Base-by-base conservation (phyloP, 2,888 invertebrate species). In the Opisthograptis luteolata region DNA sequence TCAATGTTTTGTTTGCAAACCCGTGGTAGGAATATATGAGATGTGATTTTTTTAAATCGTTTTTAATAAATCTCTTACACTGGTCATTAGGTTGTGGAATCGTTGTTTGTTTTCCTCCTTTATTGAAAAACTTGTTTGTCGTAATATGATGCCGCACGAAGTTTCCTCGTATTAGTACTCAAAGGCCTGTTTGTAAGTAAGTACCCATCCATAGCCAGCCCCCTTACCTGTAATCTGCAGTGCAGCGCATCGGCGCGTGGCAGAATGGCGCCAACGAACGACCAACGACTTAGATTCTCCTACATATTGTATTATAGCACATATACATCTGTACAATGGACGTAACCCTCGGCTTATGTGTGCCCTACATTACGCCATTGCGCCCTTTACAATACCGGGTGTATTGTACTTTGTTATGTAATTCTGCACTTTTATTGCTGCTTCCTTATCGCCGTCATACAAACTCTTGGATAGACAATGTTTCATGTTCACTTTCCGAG, bases 281-380 rank as follows among this genome's bases (percentile, higher is more conserved):
- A 46, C 14, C 28, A 43, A 30, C 31, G 12, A 46, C 14, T 24
- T 45, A 45, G 42, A 37, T 37, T 20, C 24, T 37, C 9, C 34
- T 36, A 14, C 45, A 25, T 34, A 3, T 12, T 20, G n/a, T n/a
- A 0, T 6, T 40, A 28, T 28, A 24, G 12, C 10, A 30, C 9
- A 15, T 9, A 22, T 32, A 19, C 15, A 34, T 15, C 34, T 40
- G 28, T 43, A 44, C 42, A 48, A 57, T 48, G 43, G 43, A 54
- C 40, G 52, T 58, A 62, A 58, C 52, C 56, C 55, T 60, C 49
- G 34, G 58, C 60, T 62, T 62, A 66, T 48, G 37, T 36, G 62
- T 62, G 70, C 64, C 69, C 73, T 68, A 74, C 66, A 71, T 72
- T 61, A 62, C 62, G 61, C 74, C 67, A 71, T 73, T 62, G 62